phyloP scores from a whole-genome alignment of 1,140 invertebrate genomes.

The Ostrea edulis region DNA sequence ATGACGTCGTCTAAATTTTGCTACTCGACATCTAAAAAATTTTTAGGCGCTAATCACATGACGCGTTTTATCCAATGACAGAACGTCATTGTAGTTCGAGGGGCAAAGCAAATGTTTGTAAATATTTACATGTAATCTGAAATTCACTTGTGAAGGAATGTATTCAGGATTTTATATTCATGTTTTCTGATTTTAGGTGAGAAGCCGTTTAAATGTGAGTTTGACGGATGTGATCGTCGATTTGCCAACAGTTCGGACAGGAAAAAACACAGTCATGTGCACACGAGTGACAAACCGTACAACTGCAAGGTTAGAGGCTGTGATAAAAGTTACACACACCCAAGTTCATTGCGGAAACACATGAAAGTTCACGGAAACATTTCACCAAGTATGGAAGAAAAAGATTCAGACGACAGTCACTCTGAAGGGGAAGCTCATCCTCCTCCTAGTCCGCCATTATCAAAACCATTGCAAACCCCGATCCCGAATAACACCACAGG shows the following conservation, averaged over 20 bases:
- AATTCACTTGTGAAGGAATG: too few relatives aligned
- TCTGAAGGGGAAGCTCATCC: constrained; percentile 63
- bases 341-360: constrained; percentile 97
- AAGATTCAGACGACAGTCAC: constrained; percentile 76
- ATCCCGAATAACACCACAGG: constrained; percentile 47
- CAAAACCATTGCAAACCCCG: constrained; percentile 55
- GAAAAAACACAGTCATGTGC: constrained; percentile 99
- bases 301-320: constrained; percentile 97
- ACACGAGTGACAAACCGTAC: constrained; percentile 99
- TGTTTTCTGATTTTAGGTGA: constrained; percentile 89
- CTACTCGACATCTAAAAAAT: too few relatives aligned
- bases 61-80: too few relatives aligned
- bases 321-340: constrained; percentile 99
- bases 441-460: constrained; percentile 63
- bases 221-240: constrained; percentile 95
- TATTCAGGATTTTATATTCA: not conserved
- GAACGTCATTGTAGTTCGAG: too few relatives aligned
- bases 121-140: too few relatives aligned
- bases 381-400: constrained; percentile 77
- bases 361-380: constrained; percentile 92
- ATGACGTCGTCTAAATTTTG: too few relatives aligned
- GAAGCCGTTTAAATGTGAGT: constrained; percentile 99
- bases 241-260: constrained; percentile 99
- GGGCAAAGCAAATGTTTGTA: too few relatives aligned
- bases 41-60: too few relatives aligned